A percentile compares a stretch with the other conserved stretches of the same genome.
Conservation (phyloP, 2,113 vertebrate genomes). For the Rhipidura dahli region DNA sequence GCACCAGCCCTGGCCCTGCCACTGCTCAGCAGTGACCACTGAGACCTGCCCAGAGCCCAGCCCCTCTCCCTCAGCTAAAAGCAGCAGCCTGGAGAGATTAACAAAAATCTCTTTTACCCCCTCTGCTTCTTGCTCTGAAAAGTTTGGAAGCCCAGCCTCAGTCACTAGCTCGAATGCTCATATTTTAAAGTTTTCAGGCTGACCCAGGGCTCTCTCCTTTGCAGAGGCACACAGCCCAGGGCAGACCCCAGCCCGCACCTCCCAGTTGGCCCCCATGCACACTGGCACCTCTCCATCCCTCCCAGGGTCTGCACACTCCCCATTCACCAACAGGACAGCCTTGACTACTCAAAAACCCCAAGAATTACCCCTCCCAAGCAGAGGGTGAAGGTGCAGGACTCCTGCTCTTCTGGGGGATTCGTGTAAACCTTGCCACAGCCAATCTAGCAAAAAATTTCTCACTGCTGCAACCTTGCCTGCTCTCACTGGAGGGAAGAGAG, state of each 20-base stretch:
- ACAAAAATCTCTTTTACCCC: fast-evolving
- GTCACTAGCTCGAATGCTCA: neutral
- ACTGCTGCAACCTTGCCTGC: neutral
- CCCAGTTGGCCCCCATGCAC: neutral
- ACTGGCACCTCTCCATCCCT: neutral
- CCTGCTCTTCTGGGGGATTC: neutral
- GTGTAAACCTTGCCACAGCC: neutral
- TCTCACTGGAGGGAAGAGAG: neutral
- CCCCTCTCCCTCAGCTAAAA: neutral
- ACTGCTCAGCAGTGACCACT: neutral
- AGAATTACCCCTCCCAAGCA: neutral
- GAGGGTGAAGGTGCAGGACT: neutral
- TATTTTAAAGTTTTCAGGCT: neutral
- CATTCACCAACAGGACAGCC: neutral
- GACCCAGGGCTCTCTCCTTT: neutral
- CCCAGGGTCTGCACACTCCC: neutral
- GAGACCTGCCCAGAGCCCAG: neutral
- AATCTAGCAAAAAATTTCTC: neutral
- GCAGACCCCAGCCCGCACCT: neutral
- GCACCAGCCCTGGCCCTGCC: neutral
- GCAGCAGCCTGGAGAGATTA: neutral
- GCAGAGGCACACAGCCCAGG: neutral
- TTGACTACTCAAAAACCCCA: neutral
- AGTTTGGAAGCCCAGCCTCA: neutral
- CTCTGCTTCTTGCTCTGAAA: neutral